A percentile compares a stretch with the other conserved stretches of the same genome.
Evolutionary conservation across 2,888 invertebrate genomes (phyloP).

Genomic region (Hylaea fasciaria): DNA sequence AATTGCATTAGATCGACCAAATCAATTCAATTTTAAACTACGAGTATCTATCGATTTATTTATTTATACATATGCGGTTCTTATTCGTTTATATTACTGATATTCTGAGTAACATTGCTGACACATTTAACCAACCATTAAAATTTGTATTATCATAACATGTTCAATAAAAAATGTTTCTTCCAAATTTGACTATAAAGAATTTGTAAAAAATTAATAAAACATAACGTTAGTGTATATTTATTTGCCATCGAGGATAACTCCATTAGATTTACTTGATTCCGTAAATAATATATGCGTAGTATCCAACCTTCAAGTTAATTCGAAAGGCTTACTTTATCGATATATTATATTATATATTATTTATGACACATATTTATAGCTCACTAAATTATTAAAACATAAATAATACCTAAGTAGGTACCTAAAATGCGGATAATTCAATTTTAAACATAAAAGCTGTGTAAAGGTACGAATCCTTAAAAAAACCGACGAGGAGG

Average conservation of each 20-base stretch:
- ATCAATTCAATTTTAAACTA: slow-evolving; percentile 1
- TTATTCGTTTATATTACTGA: neutral
- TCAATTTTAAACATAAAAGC: no score
- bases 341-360: neutral
- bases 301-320: slow-evolving; percentile 11
- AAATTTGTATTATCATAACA: slow-evolving; percentile 22
- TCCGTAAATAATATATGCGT: slow-evolving; percentile 8
- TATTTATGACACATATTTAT: no score
- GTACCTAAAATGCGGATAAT: no score
- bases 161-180: slow-evolving; percentile 15
- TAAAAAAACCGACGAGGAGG: neutral
- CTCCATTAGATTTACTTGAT: slow-evolving; percentile 14
- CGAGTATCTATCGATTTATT: no score
- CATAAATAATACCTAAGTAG: neutral
- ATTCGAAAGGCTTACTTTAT: slow-evolving; percentile 9
- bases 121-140: slow-evolving; percentile 10
- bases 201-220: neutral
- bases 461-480: neutral
- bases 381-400: neutral
- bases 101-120: slow-evolving; percentile 10
- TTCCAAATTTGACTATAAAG: slow-evolving; percentile 4
- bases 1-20: slow-evolving; percentile 1
- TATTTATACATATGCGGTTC: neutral
- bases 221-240: no score
- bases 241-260: neutral